Evolutionary conservation across 2,113 vertebrate genomes (phyloP).

Genomic region (Acanthisitta chloris): DNA sequence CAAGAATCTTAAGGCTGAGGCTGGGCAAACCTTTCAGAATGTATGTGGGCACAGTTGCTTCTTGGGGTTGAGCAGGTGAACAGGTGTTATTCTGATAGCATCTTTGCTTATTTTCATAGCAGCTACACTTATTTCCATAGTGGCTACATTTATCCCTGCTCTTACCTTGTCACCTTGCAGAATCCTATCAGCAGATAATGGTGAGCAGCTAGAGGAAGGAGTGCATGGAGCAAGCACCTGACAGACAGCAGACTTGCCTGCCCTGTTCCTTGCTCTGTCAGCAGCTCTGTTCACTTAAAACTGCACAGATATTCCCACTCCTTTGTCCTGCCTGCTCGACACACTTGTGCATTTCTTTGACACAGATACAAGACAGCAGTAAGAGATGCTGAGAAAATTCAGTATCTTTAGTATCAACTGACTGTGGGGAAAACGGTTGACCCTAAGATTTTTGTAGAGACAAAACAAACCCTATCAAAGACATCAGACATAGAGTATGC

Average conservation of each 20-base stretch:
- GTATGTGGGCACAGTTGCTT: neutral
- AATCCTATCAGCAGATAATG: neutral
- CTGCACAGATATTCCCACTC: neutral
- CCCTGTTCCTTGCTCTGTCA: neutral
- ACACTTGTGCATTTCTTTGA: neutral
- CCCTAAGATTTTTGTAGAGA: neutral
- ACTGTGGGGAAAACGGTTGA: neutral
- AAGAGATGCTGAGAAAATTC: neutral
- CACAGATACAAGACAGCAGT: neutral
- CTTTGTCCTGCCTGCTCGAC: neutral
- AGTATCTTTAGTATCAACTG: neutral
- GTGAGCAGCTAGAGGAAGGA: neutral
- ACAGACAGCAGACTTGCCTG: neutral
- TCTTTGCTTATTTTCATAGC: neutral
- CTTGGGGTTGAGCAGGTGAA: neutral
- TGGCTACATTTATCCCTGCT: neutral
- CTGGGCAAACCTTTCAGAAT: neutral
- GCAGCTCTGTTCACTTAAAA: rapidly evolving
- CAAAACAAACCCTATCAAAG: neutral
- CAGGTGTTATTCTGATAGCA: neutral
- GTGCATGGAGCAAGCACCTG: neutral
- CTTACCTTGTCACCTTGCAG: neutral
- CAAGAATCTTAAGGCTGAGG: neutral
- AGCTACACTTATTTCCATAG: neutral
- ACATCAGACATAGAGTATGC: neutral